A percentile compares a stretch with the other conserved stretches of the same genome.
Evolutionary conservation across 2,888 invertebrate genomes (phyloP).

Genomic region (Tanytarsus gracilentus): DNA sequence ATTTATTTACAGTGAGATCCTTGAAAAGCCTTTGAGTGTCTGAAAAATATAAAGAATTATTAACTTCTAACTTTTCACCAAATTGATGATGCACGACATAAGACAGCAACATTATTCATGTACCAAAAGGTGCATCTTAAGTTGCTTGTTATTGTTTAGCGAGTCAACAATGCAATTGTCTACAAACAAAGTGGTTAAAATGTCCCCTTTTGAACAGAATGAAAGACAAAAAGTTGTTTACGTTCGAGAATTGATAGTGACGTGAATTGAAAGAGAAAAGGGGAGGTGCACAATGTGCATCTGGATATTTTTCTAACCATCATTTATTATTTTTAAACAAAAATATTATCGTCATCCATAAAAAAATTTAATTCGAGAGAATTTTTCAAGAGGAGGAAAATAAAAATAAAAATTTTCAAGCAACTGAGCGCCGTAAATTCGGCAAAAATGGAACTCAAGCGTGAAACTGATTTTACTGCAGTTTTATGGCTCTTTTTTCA

Average conservation of each 20-base stretch:
- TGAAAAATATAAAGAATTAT: no score
- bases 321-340: no score
- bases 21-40: no score
- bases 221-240: slow-evolving; percentile 4
- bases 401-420: no score
- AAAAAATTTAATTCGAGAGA: no score
- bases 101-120: neutral
- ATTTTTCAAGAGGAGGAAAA: no score
- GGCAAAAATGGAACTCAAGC: slow-evolving; percentile 5
- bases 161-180: slow-evolving; percentile 10
- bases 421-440: neutral
- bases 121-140: slow-evolving; percentile 3
- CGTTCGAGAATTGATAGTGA: neutral
- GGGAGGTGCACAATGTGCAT: neutral
- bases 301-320: no score
- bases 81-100: no score
- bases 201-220: neutral
- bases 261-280: neutral
- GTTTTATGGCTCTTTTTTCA: slow-evolving; percentile 4
- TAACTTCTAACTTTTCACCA: no score
- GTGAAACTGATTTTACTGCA: slow-evolving; percentile 10
- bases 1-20: no score
- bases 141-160: neutral
- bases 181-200: slow-evolving; percentile 6
- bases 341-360: no score